These are phyloP conservation scores for Odontomachus brunneus DNA, from an alignment of 1,140 invertebrate genomes.

Conservation along the genomic window DNA sequence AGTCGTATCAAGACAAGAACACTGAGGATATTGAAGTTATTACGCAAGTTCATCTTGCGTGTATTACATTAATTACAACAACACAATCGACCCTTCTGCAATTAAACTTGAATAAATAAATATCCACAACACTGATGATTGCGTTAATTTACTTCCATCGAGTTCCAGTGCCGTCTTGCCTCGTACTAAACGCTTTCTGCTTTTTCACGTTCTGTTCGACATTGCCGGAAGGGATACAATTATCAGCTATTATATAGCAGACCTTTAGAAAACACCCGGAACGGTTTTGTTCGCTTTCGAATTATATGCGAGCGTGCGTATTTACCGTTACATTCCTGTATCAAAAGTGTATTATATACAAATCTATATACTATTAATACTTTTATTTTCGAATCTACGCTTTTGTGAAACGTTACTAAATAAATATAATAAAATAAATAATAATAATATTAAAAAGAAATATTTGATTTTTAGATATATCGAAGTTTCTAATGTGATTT, in stretches of 20 bases:
- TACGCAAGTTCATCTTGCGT: conserved; percentile 27
- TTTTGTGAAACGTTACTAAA: no score
- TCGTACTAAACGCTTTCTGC: conserved; percentile 31
- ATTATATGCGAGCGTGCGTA: conserved; percentile 20
- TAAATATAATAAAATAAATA: no score
- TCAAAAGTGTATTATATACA: neutral
- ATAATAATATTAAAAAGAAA: no score
- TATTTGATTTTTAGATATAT: no score
- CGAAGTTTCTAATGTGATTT: no score
- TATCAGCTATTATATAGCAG: conserved; percentile 16
- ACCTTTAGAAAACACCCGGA: conserved; percentile 25
- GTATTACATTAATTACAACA: no score
- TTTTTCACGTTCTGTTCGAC: neutral
- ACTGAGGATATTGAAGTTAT: conserved; percentile 16
- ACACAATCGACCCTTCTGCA: no score
- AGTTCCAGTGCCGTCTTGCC: neutral
- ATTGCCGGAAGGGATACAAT: conserved; percentile 20
- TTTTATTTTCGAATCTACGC: neutral
- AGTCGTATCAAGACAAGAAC: conserved; percentile 5
- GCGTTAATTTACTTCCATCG: conserved; percentile 3
- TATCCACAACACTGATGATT: no score
- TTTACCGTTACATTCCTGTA: conserved; percentile 1
- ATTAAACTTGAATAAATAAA: no score
- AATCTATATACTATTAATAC: neutral
- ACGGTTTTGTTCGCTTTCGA: conserved; percentile 27